phyloP scores from a whole-genome alignment of 2,888 invertebrate species.

The Dolomedes plantarius region DNA sequence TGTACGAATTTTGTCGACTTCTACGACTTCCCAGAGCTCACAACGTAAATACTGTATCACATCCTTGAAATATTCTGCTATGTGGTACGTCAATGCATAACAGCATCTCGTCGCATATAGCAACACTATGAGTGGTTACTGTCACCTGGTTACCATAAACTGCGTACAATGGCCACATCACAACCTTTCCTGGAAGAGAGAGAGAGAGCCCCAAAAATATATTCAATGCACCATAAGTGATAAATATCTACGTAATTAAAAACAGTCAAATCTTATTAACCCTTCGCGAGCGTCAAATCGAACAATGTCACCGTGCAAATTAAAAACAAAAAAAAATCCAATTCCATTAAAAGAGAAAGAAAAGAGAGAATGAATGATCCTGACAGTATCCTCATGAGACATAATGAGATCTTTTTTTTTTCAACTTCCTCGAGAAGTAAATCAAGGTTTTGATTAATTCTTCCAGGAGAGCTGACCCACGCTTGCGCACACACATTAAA shows the following conservation, averaged over 20 bases:
- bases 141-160: too few species aligned
- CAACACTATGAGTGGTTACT: too few species aligned
- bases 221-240: too few species aligned
- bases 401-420: neutral
- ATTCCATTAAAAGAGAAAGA: neutral
- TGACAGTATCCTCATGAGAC: neutral
- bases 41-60: too few species aligned
- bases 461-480: slow-evolving; percentile 17
- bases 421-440: neutral
- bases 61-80: too few species aligned
- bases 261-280: neutral
- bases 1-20: too few species aligned
- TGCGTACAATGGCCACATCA: too few species aligned
- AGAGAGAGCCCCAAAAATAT: too few species aligned
- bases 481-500: slow-evolving; percentile 21
- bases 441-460: slow-evolving; percentile 46
- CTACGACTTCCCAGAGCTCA: too few species aligned
- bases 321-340: neutral
- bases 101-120: too few species aligned
- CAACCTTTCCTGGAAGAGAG: too few species aligned
- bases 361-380: slow-evolving; percentile 10
- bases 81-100: too few species aligned
- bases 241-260: neutral
- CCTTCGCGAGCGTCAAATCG: neutral
- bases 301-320: slow-evolving; percentile 6